Evolutionary conservation across 2,113 vertebrate genomes (phyloP).

Genomic region (Hystrix brachyura): DNA sequence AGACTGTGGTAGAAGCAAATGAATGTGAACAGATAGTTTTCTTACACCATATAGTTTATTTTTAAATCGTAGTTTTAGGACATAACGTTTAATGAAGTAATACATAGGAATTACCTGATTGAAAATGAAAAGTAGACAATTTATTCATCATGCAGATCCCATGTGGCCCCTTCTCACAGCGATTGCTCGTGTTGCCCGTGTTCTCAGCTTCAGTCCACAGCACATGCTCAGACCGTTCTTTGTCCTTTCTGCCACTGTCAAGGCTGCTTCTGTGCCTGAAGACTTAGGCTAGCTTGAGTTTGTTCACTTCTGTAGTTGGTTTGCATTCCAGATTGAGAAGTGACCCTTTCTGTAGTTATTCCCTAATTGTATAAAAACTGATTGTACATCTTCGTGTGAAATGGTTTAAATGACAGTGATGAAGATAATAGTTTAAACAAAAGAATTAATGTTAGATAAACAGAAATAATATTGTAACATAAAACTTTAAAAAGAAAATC

Average conservation of each 20-base stretch:
- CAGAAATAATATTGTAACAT: neutral
- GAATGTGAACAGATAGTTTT: neutral
- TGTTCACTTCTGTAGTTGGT: neutral
- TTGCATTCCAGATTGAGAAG: neutral
- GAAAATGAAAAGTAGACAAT: neutral
- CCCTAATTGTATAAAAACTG: constrained; percentile 21
- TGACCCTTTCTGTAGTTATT: neutral
- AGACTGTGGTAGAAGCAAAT: neutral
- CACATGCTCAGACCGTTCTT: neutral
- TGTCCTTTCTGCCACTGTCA: neutral
- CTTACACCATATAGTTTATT: neutral
- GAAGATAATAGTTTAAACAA: constrained; percentile 31
- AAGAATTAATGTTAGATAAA: neutral
- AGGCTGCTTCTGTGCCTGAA: neutral
- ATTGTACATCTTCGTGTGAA: constrained; percentile 46
- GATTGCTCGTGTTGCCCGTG: neutral
- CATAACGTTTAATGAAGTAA: neutral
- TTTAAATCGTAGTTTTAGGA: constrained; percentile 36
- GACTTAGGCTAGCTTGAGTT: neutral
- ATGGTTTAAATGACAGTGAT: neutral
- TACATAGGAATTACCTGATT: neutral
- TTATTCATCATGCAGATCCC: neutral
- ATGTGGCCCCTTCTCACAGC: neutral
- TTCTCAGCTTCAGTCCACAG: neutral
- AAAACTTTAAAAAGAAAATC: constrained; percentile 40